phyloP scores from a whole-genome alignment of 2,797 vertebrate species.

The Melanitta fusca region DNA sequence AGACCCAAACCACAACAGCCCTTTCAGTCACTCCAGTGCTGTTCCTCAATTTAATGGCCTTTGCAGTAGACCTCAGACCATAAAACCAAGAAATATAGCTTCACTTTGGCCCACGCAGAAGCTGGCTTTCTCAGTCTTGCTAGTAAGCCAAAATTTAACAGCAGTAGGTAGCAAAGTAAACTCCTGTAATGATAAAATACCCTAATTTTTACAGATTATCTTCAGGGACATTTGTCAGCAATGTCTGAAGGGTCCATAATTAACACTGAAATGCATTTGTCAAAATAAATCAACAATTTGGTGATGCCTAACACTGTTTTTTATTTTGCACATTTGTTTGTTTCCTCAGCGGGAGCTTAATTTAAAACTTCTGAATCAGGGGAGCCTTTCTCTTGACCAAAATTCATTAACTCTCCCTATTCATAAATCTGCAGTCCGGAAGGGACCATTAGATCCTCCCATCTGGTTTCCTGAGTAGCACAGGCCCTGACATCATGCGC shows the following conservation, averaged over 20 bases:
- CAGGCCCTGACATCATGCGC: not conserved
- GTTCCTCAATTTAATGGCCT: not conserved
- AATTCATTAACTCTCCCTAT: not conserved
- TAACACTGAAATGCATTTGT: not conserved
- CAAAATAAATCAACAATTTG: not conserved
- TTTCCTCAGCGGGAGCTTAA: slow-evolving; percentile 1
- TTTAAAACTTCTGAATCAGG: not conserved
- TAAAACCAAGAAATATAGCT: not conserved
- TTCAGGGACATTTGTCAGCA: not conserved
- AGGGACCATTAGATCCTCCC: not conserved
- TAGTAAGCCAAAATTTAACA: not conserved
- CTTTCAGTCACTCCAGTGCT: not conserved
- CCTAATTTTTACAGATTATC: not conserved
- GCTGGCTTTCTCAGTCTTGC: not conserved
- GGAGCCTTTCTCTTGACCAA: not conserved
- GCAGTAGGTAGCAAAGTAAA: not conserved
- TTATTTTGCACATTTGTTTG: not conserved
- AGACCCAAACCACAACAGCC: not conserved
- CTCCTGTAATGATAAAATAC: not conserved
- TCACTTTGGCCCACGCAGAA: not conserved
- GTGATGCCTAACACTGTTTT: not conserved
- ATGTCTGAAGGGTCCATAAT: not conserved
- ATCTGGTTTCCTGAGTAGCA: not conserved
- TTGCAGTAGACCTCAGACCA: not conserved
- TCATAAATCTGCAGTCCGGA: not conserved